Conservation (phyloP, 2,888 invertebrate genomes). For the Rhaphigaster nebulosa region DNA sequence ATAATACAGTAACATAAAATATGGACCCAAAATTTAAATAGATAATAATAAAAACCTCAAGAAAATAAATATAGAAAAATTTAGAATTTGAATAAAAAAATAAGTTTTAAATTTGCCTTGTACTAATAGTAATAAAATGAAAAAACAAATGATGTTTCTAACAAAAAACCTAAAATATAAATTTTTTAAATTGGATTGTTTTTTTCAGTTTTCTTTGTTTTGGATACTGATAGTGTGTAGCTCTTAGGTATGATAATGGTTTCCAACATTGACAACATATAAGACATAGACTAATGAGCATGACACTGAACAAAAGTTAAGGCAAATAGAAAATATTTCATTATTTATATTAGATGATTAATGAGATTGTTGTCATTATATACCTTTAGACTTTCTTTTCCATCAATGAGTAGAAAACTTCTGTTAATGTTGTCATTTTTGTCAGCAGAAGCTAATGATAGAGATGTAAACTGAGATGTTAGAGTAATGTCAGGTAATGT, state of each 20-base stretch:
- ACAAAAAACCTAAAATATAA: not conserved
- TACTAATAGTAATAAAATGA: not conserved
- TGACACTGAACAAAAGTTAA: not conserved
- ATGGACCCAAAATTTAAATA: not conserved
- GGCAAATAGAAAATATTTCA: slow-evolving; percentile 27
- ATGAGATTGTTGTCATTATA: not conserved
- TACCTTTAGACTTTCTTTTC: slow-evolving; percentile 75
- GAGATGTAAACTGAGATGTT: slow-evolving; percentile 66
- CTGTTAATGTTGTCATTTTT: slow-evolving; percentile 70
- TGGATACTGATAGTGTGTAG: not conserved
- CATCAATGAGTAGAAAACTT: slow-evolving; percentile 76
- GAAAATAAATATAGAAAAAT: not conserved
- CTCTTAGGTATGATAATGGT: not conserved
- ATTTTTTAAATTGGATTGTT: no score
- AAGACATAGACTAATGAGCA: not conserved
- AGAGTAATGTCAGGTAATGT: slow-evolving; percentile 67
- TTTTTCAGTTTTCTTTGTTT: no score
- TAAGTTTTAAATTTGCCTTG: not conserved
- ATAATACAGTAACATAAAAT: not conserved
- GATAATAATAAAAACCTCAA: not conserved
- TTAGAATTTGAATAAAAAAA: not conserved
- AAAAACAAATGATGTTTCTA: not conserved
- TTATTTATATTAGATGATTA: not conserved
- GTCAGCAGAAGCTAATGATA: slow-evolving; percentile 65
- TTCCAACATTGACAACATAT: no score